Evolutionary conservation across 2,113 vertebrate species (phyloP), one percentile per base, ranked within the genome.

Genomic region (Blennius ocellaris): DNA sequence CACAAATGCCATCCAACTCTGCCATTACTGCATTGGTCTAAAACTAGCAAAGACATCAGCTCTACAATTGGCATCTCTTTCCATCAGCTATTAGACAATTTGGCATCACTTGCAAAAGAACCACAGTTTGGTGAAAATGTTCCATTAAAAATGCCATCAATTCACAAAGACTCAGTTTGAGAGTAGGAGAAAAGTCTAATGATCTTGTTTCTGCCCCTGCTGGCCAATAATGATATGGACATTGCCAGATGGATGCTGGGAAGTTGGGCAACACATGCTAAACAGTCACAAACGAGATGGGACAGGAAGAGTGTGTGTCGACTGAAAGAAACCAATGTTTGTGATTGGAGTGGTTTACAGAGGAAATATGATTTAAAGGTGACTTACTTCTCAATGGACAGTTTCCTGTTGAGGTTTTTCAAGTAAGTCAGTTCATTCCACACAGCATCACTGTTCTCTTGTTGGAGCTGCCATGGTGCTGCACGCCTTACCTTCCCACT

Each of bases 371-470:
- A 66, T 88, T 69, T 79, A 62, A 2, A 51, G 56, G 49, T 47
- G 87, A 94, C 95, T 95, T 90, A 97, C 96, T 97, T 97, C 85
- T 97, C 94, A 78, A 90, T 81, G 80, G 92, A 82, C 36, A 98
- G 93, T 60, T 96, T 96, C 81, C 92, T 94, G 78, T 93, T 94
- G 71, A 96, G 93, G 47, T 82, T 93, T 92, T 94, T 97, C 86
- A 95, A 94, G 94, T 94, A 94, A 50, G 93, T 85, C 84, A 97
- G 88, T 58, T 98, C 93, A 44, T 96, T 97, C 96, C 96, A 96
- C 8, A 97, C 87, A 6, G 92, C 92, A 84, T 95, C 94, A 53
- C 91, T 95, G 93, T 96, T 77, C 85, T 97, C 96, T 76, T 96
- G 95, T 60, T 77, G 90, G 44, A 96, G 93, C 83, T 96, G 90